Percentiles rank a stretch among this genome's conserved stretches.
Conservation (phyloP, 1,140 invertebrate species). For the Habropoda laboriosa region DNA sequence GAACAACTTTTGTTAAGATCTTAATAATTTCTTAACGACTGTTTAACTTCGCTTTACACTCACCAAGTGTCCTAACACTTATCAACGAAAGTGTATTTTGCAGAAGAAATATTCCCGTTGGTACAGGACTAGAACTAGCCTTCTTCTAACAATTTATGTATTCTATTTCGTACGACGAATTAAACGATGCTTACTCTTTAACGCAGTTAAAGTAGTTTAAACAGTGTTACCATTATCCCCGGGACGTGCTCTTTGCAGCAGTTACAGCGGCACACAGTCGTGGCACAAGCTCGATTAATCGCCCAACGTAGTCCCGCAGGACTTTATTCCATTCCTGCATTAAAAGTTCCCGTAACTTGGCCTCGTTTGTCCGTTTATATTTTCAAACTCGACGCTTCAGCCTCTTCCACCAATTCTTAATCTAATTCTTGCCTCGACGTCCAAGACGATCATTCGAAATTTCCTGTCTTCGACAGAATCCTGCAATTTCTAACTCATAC, state of each 20-base stretch:
- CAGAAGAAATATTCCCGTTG: too few species aligned
- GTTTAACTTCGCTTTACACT: too few species aligned
- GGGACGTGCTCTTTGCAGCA: not conserved
- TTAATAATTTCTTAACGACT: too few species aligned
- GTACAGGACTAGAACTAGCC: too few species aligned
- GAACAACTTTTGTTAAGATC: too few species aligned
- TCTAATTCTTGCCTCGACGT: not conserved
- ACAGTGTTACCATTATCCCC: not conserved
- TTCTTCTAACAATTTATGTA: too few species aligned
- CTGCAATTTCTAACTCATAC: too few species aligned
- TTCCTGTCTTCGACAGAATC: not conserved
- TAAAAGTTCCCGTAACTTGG: slow-evolving; percentile 8
- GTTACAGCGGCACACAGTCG: not conserved
- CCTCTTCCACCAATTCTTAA: not conserved
- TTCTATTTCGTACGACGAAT: too few species aligned
- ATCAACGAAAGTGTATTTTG: too few species aligned
- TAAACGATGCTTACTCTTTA: not conserved
- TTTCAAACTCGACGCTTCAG: not conserved
- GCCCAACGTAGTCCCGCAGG: not conserved
- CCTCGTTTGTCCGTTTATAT: slow-evolving; percentile 3
- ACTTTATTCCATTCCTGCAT: not conserved
- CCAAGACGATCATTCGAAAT: not conserved
- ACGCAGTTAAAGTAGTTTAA: not conserved
- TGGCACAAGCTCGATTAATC: not conserved
- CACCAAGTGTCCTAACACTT: too few species aligned